Evolutionary conservation across 2,113 vertebrate genomes (phyloP), one percentile per base, ranked within the genome.

Genomic region (Lethenteron reissneri): DNA sequence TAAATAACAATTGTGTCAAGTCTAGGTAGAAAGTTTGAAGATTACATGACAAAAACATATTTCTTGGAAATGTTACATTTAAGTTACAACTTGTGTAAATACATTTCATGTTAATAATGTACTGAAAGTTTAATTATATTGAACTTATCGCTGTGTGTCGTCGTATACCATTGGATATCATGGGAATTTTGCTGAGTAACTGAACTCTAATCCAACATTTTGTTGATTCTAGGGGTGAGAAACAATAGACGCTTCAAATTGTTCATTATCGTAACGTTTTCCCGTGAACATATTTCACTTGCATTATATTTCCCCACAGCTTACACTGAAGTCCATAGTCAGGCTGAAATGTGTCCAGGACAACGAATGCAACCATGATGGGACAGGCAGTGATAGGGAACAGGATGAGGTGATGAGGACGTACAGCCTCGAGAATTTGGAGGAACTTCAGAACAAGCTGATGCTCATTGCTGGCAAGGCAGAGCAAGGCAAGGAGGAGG

Each of bases 381-480:
- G 41, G 41, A 41, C 6, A 41, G 41, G 41, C 41, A 41, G 41
- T 41, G 41, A 41, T 41, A 41, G 41, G 41, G 81, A 72, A 1
- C 76, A 75, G 57, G 1, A 11, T 0, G 73, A 72, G 13, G 74
- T 79, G 10, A 71, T 57, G 1, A 79, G 85, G 21, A 59, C 58
- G 8, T 95, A 89, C 75, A 84, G 85, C 0, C 78, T 89, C 8
- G 86, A 89, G 14, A 91, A 96, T 58, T 82, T 96, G 17, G 79
- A 81, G 3, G 94, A 97, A 19, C 82, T 97, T 58, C 81, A 92
- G 76, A 95, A 96, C 80, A 97, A 97, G 74, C 80, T 97, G 71
- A 97, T 97, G 92, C 86, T 97, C 11, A 92, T 96, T 89, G 96
- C 92, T 0, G 83, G 87, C 56, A 92, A 89, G 80, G 88, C 83